Conservation (phyloP, 2,888 invertebrate genomes). For the Acronicta alni region DNA sequence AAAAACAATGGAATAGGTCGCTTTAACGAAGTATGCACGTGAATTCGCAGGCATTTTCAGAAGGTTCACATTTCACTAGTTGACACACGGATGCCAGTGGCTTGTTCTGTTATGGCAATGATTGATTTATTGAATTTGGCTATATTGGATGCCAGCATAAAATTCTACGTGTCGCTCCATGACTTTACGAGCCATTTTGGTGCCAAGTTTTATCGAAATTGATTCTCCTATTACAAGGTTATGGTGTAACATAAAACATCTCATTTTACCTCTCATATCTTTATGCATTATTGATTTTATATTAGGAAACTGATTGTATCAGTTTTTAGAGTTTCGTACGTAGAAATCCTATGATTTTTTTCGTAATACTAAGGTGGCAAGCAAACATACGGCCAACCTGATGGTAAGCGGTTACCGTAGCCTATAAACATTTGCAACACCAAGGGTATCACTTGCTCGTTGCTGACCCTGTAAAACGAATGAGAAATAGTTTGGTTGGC, state of each 20-base stretch:
- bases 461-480: too few species aligned
- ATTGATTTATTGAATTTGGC: slow-evolving; percentile 37
- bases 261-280: slow-evolving; percentile 17
- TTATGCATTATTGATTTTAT: slow-evolving; percentile 32
- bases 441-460: too few species aligned
- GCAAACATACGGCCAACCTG: too few species aligned
- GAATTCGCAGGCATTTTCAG: slow-evolving; percentile 4
- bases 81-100: slow-evolving; percentile 16
- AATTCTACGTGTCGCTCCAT: slow-evolving; percentile 19
- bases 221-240: slow-evolving; percentile 20
- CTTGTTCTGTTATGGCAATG: slow-evolving; percentile 7
- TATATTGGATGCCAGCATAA: slow-evolving; percentile 26
- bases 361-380: too few species aligned
- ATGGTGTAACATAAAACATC: slow-evolving; percentile 27
- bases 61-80: neutral
- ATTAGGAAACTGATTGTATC: slow-evolving; percentile 11
- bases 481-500: too few species aligned
- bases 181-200: slow-evolving; percentile 23
- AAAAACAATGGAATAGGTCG: too few species aligned
- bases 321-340: slow-evolving; percentile 5
- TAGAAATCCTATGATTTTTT: too few species aligned
- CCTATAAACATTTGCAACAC: too few species aligned
- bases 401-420: too few species aligned
- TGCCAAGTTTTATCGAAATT: slow-evolving; percentile 19
- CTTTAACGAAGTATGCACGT: neutral